Base-by-base conservation (phyloP, 2,113 vertebrate species). In the Gymnocephalus cernua region DNA sequence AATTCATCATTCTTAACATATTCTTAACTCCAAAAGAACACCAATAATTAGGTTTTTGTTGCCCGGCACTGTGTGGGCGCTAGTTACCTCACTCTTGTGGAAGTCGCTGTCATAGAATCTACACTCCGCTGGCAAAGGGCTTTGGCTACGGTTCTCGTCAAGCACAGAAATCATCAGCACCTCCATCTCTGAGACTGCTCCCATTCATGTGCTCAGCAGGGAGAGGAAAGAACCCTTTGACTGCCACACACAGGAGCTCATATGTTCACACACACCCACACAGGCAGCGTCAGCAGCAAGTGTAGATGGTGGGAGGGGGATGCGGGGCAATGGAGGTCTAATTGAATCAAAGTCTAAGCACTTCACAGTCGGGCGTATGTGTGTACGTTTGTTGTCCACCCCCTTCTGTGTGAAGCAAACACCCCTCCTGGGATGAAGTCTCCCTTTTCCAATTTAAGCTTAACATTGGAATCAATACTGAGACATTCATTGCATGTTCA, bases 21-120 rank as follows among this genome's bases (percentile, higher is more conserved):
- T 61, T 65, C 25, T 54, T 61, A 76, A 73, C 15, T 57, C 53
- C 18, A 32, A 50, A 23, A 62, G 10, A 72, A 65, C 41, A 54
- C 44, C 41, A 48, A 44, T 23, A 73, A 78, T 53, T 32, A 62
- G 74, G 15, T 67, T 89, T 84, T 68, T 53, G 77, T 79, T 84
- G 59, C 74, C 76, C 76, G 41, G 77, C 65, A 38, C 51, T 56
- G 73, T 38, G 80, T 79, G 84, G 66, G 71, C 74, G 48, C 78
- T 44, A 35, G 82, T 93, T 95, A 95, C 95, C 95, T 95, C 94
- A 35, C 89, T 94, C 89, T 95, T 93, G 90, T 90, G 84, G 86
- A 92, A 92, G 89, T 93, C 86, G 68, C 83, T 61, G 83, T 93
- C 91, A 92, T 93, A 94, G 79, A 93, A 92, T 59, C 92, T 94